Base-by-base conservation (phyloP, 2,888 invertebrate species). In the Tinea semifulvella region DNA sequence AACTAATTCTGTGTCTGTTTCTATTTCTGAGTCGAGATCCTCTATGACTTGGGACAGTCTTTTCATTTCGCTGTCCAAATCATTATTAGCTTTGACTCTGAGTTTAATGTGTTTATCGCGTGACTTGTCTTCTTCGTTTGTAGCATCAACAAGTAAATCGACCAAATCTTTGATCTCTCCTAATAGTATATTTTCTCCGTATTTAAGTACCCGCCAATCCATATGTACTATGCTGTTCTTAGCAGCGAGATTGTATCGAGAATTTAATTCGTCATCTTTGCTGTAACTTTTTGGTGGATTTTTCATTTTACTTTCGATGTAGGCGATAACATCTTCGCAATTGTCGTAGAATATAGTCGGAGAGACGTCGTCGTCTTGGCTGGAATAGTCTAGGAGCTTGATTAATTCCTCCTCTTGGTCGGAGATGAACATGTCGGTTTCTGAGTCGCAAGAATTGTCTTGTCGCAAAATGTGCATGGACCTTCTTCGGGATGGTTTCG, bases 331-430 rank as follows among this genome's bases (percentile, higher is more conserved):
- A 53, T 80, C 77, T 51, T 79, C 79, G 43, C 79, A 77, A 45
- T 74, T 73, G 47, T 79, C 80, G 47, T 76, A 68, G 52, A 77
- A 79, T 52, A 79, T 65, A 25, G 72, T 68, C 1, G 79, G 74
- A 2, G 79, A 79, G 11, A 80, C 65, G 51, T 85, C 85, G 52
- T 86, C 83, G 51, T 85, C 85, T 59, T 87, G 86, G 53, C 85
- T 84, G 54, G 86, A 86, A 65, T 85, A 87, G 72, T 89, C 89
- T 55, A 90, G 79, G 56, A 90, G 86, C 56, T 88, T 87, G 57
- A 90, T 77, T 42, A 91, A 80, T 70, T 91, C 90, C 53, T 91
- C 90, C 61, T 91, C 90, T 70, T 90, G 89, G 64, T 90, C 90
- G 14, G 90, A 90, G 63, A 88, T 86, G 80, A 88, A 88, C 81